Conservation (phyloP, 2,888 invertebrate species). For the Mythimna loreyi region DNA sequence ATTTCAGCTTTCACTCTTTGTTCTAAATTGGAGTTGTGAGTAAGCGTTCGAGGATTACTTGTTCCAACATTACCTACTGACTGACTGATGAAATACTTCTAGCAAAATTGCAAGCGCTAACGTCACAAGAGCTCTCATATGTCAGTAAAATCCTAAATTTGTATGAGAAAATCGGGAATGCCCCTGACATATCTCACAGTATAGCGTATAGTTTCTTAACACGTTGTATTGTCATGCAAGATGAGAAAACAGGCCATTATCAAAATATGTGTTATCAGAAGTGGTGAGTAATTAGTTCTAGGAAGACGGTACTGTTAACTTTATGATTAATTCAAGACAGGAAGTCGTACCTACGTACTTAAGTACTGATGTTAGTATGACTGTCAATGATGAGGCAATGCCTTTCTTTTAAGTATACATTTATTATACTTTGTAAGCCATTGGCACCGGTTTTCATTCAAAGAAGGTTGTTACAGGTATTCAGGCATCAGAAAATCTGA, state of each 20-base stretch:
- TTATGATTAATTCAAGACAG: constrained; percentile 6
- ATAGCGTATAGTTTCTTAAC: not conserved
- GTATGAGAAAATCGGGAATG: not conserved
- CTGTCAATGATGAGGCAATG: not conserved
- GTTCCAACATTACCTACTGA: not conserved
- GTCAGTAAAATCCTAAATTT: constrained; percentile 10
- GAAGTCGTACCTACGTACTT: not conserved
- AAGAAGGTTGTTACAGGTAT: too few species aligned
- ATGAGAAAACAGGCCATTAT: constrained; percentile 7
- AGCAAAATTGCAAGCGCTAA: not conserved
- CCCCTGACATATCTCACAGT: not conserved
- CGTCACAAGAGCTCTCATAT: not conserved
- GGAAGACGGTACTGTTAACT: constrained; percentile 7
- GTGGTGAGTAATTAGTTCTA: constrained; percentile 38
- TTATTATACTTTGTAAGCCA: not conserved
- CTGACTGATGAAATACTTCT: constrained; percentile 25
- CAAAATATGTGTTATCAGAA: constrained; percentile 20
- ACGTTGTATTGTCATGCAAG: constrained; percentile 4
- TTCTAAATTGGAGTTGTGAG: constrained; percentile 44
- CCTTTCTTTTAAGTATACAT: not conserved
- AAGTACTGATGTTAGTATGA: not conserved
- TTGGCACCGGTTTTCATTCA: not conserved
- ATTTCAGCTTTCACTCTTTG: constrained; percentile 39
- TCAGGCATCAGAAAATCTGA: too few species aligned
- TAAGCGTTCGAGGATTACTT: constrained; percentile 20